Evolutionary conservation across 2,113 vertebrate genomes (phyloP).

Genomic region (Madoqua kirkii): DNA sequence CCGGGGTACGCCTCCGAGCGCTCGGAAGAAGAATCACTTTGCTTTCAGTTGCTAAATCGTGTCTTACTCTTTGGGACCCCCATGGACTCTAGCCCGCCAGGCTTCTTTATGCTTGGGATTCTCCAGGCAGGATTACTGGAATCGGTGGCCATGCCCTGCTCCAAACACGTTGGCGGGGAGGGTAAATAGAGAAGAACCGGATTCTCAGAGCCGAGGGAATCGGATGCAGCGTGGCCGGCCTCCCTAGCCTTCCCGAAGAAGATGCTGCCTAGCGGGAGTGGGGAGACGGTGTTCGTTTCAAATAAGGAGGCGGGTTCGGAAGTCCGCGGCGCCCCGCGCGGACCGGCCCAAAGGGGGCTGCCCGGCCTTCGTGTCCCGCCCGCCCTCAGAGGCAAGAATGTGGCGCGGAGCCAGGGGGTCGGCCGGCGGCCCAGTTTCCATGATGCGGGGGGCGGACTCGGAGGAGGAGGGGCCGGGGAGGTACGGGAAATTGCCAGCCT

Average conservation of each 20-base stretch:
- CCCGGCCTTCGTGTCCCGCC: not conserved
- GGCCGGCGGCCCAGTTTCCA: slow-evolving; percentile 69
- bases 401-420: not conserved
- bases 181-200: no score
- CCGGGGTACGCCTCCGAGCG: not conserved
- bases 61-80: not conserved
- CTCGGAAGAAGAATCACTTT: not conserved
- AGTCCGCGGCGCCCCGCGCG: not conserved
- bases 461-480: not conserved
- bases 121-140: not conserved
- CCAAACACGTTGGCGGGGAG: not conserved
- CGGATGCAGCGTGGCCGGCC: not conserved
- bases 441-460: slow-evolving; percentile 64
- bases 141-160: not conserved
- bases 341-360: not conserved
- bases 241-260: not conserved
- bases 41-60: not conserved
- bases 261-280: not conserved
- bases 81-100: not conserved
- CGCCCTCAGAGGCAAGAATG: slow-evolving; percentile 27
- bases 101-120: not conserved
- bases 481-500: not conserved
- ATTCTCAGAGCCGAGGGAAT: not conserved
- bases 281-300: not conserved
- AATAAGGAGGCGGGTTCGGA: not conserved